Evolutionary conservation across 2,113 vertebrate genomes (phyloP).

Genomic region (Actenoides lindsayi): DNA sequence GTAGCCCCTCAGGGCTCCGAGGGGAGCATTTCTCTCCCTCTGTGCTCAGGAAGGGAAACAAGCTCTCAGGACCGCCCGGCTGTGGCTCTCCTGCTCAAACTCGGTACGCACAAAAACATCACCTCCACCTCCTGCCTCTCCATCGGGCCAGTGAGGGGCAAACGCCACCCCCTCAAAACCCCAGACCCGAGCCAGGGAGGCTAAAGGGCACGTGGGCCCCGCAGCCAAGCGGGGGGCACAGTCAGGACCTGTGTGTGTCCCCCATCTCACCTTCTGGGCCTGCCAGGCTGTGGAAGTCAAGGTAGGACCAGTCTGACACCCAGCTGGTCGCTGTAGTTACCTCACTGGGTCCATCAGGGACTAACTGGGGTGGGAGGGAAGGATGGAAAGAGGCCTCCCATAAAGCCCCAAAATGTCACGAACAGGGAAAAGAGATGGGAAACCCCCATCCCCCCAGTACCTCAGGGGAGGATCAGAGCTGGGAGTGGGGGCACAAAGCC

Average conservation of each 20-base stretch:
- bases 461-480: background rate
- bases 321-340: background rate
- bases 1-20: background rate
- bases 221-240: background rate
- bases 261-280: background rate
- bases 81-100: background rate
- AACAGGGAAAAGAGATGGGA: background rate
- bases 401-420: background rate
- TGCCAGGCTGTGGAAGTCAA: background rate
- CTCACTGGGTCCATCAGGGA: background rate
- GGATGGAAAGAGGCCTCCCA: background rate
- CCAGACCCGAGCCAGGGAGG: background rate
- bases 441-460: background rate
- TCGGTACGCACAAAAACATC: background rate
- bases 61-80: background rate
- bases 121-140: background rate
- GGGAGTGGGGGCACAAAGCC: background rate
- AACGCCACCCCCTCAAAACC: accelerated
- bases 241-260: background rate
- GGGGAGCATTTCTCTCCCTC: background rate
- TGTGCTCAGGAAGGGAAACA: background rate
- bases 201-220: accelerated
- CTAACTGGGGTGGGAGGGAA: background rate
- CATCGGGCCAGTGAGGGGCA: background rate
- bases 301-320: background rate